A percentile compares a stretch with the other conserved stretches of the same genome.
These are phyloP conservation scores for Lepeophtheirus nordmannii DNA, from an alignment of 2,888 invertebrate genomes.

Conservation along the genomic window DNA sequence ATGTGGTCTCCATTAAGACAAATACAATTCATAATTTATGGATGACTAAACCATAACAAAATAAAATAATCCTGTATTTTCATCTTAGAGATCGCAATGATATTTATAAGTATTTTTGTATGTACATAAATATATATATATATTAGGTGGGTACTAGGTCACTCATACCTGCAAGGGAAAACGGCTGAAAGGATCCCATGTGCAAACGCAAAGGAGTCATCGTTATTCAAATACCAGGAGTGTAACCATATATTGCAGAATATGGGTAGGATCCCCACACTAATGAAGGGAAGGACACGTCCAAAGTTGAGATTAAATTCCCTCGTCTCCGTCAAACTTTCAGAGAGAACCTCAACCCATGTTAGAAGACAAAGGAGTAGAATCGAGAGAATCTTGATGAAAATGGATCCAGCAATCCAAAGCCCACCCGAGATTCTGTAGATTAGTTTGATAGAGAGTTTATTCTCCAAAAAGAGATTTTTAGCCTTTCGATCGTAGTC, in stretches of 20 bases:
- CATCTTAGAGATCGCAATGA: too few species aligned
- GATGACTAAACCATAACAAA: too few species aligned
- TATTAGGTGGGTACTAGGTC: too few species aligned
- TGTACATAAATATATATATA: too few species aligned
- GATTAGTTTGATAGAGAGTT: not conserved
- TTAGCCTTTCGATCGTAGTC: slow-evolving; percentile 11
- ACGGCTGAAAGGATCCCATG: slow-evolving; percentile 14
- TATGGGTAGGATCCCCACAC: not conserved
- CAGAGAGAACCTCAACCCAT: slow-evolving; percentile 10
- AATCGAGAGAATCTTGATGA: not conserved
- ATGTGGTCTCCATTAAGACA: too few species aligned
- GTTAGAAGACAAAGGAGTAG: not conserved
- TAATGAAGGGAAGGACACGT: not conserved
- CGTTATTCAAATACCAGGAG: not conserved
- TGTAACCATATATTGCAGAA: not conserved
- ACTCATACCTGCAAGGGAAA: slow-evolving; percentile 10
- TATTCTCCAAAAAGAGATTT: not conserved
- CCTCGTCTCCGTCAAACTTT: not conserved
- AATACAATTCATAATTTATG: too few species aligned
- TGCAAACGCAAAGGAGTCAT: not conserved
- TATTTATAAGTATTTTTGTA: too few species aligned
- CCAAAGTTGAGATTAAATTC: not conserved
- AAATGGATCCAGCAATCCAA: not conserved
- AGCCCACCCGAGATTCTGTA: not conserved
- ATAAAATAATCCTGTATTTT: too few species aligned